phyloP scores from a whole-genome alignment of 2,113 vertebrate genomes.

The Caloenas nicobarica region DNA sequence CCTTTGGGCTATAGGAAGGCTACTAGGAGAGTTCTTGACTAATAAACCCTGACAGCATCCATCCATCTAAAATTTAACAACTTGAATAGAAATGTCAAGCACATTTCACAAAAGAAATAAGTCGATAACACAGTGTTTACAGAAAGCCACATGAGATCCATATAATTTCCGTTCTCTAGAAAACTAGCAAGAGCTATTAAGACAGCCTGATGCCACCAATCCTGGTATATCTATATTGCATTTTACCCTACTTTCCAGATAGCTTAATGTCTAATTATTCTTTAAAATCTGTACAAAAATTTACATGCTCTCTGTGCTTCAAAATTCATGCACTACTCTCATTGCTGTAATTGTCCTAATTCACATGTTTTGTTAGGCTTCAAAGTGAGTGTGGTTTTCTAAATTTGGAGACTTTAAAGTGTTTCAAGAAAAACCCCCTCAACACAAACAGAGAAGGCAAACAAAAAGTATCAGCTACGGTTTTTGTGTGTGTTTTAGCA shows the following conservation, averaged over 20 bases:
- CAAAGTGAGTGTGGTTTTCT: not conserved
- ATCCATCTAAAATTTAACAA: not conserved
- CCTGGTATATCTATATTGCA: not conserved
- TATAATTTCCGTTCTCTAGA: not conserved
- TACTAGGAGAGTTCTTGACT: not conserved
- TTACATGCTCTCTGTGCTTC: not conserved
- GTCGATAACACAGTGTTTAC: not conserved
- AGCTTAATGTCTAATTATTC: not conserved
- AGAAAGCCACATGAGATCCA: not conserved
- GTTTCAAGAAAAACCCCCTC: not conserved
- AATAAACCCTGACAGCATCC: not conserved
- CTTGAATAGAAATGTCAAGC: not conserved
- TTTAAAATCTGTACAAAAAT: not conserved
- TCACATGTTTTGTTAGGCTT: not conserved
- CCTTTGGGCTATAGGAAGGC: not conserved
- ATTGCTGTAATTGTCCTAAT: not conserved
- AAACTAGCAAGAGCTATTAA: not conserved
- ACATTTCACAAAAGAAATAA: not conserved
- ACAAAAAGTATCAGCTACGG: not conserved
- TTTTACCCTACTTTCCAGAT: not conserved
- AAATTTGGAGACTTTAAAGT: not conserved
- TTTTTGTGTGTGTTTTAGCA: not conserved
- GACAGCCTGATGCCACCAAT: not conserved
- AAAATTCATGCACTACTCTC: not conserved
- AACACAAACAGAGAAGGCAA: not conserved